Evolutionary conservation across 2,888 invertebrate genomes (phyloP).

Genomic region (Thecocarcelia acutangulata): DNA sequence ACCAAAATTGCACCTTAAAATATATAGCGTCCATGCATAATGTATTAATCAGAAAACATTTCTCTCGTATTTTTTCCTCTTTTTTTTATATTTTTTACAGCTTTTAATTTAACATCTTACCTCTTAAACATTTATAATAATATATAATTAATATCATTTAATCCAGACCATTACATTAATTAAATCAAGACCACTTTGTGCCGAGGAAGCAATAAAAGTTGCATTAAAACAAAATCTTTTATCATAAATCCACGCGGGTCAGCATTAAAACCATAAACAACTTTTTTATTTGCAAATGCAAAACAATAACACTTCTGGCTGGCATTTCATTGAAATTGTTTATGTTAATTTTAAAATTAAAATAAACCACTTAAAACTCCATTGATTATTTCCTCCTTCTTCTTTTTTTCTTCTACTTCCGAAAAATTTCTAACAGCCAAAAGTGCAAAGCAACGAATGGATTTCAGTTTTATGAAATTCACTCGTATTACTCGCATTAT

Average conservation of each 20-base stretch:
- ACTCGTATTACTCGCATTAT: slow-evolving; percentile 14
- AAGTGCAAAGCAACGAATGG: not conserved
- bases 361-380: slow-evolving; percentile 54
- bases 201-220: slow-evolving; percentile 3
- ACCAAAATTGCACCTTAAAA: too few relatives aligned
- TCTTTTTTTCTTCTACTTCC: not conserved
- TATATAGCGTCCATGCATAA: too few relatives aligned
- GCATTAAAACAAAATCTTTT: slow-evolving; percentile 34
- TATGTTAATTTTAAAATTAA: slow-evolving; percentile 44
- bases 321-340: slow-evolving; percentile 27
- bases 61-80: not conserved
- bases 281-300: not conserved
- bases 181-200: not conserved
- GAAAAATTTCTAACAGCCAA: not conserved
- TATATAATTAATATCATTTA: not conserved
- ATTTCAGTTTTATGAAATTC: slow-evolving; percentile 28
- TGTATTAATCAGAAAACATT: not conserved
- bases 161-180: slow-evolving; percentile 23
- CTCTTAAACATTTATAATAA: not conserved
- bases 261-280: slow-evolving; percentile 57
- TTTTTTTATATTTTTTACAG: too few relatives aligned
- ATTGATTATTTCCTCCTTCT: slow-evolving; percentile 3
- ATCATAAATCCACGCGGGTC: slow-evolving; percentile 54
- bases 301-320: not conserved
- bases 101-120: too few relatives aligned